Conservation (phyloP, 2,888 invertebrate genomes). For the Eupithecia pulchellata region DNA sequence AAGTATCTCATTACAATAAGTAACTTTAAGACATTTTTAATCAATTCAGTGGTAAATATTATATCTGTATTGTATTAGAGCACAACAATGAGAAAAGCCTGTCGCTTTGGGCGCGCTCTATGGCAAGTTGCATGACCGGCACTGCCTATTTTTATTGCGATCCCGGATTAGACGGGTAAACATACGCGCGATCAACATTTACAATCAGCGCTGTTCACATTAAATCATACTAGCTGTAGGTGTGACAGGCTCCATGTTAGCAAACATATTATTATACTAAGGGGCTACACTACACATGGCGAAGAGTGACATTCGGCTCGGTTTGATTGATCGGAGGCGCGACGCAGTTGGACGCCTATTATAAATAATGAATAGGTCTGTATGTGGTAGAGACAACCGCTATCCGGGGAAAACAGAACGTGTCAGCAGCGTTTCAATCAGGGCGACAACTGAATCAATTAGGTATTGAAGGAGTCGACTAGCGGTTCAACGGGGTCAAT, state of each 20-base stretch:
- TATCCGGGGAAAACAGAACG: slow-evolving; percentile 36
- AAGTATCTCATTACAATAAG: no score
- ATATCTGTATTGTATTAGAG: no score
- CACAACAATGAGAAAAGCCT: slow-evolving; percentile 40
- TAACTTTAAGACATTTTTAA: no score
- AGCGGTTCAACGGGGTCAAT: slow-evolving; percentile 63
- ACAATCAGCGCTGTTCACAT: slow-evolving; percentile 45
- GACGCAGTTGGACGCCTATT: slow-evolving; percentile 42
- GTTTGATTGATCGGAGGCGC: slow-evolving; percentile 50
- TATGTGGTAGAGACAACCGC: slow-evolving; percentile 31
- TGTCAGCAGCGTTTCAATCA: slow-evolving; percentile 46
- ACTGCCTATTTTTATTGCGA: slow-evolving; percentile 72
- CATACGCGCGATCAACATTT: slow-evolving; percentile 58
- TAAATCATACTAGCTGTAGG: slow-evolving; percentile 50
- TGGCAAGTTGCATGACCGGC: slow-evolving; percentile 66
- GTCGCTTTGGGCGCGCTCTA: slow-evolving; percentile 54
- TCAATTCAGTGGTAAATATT: no score
- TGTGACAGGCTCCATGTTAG: slow-evolving; percentile 28
- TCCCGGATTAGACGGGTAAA: slow-evolving; percentile 65
- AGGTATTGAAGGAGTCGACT: slow-evolving; percentile 47
- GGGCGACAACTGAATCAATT: slow-evolving; percentile 49
- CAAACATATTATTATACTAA: slow-evolving; percentile 32
- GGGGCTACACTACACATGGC: slow-evolving; percentile 32
- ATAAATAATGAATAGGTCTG: slow-evolving; percentile 48
- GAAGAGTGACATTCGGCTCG: slow-evolving; percentile 40